Evolutionary conservation across 2,113 vertebrate species (phyloP).

Genomic region (Dasyprocta punctata): DNA sequence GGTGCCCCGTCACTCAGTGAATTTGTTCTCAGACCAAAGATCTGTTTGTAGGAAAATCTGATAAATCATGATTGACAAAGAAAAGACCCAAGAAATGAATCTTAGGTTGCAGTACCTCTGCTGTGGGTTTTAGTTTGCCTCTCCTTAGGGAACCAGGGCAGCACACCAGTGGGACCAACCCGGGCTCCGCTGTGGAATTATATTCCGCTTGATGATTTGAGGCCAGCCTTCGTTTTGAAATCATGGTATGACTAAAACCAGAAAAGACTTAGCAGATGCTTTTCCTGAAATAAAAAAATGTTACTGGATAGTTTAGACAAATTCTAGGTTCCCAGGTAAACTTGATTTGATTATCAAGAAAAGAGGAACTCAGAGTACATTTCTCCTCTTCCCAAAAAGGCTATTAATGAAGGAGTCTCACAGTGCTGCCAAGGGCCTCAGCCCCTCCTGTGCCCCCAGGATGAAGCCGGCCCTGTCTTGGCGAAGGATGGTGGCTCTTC

Average conservation of each 20-base stretch:
- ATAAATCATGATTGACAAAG: background rate
- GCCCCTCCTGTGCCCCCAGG: accelerated
- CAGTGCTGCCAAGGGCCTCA: too few species aligned
- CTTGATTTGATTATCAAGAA: background rate
- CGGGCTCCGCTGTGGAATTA: background rate
- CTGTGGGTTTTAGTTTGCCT: background rate
- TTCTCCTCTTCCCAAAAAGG: background rate
- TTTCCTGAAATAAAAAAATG: background rate
- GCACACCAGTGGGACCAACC: too few species aligned
- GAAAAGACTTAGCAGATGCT: background rate
- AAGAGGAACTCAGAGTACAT: background rate
- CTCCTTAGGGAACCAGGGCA: background rate
- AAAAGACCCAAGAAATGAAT: background rate
- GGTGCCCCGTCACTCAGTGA: background rate
- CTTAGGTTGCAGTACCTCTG: background rate
- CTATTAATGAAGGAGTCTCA: background rate
- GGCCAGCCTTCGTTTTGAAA: background rate
- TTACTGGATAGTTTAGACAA: background rate
- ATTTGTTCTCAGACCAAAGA: background rate
- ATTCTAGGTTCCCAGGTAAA: background rate
- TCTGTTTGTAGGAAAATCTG: background rate
- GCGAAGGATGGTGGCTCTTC: background rate
- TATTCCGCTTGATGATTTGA: background rate
- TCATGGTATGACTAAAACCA: background rate
- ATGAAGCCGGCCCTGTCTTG: background rate